Base-by-base conservation (phyloP, 2,113 vertebrate species). In the Rhipidura dahli region DNA sequence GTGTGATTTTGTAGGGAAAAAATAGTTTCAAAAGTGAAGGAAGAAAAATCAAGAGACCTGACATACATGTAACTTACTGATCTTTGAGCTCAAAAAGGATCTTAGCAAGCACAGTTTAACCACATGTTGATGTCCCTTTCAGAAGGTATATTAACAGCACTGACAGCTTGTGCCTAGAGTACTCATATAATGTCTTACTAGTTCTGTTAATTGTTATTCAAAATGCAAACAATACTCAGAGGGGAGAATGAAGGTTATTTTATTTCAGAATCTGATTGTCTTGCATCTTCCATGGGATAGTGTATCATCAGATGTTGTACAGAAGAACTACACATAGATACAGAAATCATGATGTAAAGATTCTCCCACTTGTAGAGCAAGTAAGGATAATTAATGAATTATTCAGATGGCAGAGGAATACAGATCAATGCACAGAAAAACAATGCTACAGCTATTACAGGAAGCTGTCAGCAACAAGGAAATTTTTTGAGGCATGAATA, bases 201-300 rank as follows among this genome's bases (percentile, higher is more conserved):
- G 57, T 79, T 71, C 73, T 94, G 89, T 94, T 96, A 95, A 89
- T 89, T 91, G 87, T 97, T 95, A 93, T 44, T 95, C 64, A 88
- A 94, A 95, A 91, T 77, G 39, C 35, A 70, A 91, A 93, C 47
- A 83, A 44, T 23, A 45, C 23, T 81, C 17, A 3, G 47, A 77
- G 21, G 33, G 33, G 22, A 92, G 40, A 93, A 93, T 83, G 37
- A 92, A 94, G 54, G 66, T 71, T 95, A 77, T 70, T 92, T 89
- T 87, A 82, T 79, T 94, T 77, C 30, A 79, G 45, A 35, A 83
- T 42, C 42, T 63, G 33, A 66, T 57, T 73, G 40, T 65, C 68
- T 56, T 72, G 12, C 19, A 33, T 86, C 15, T 51, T 89, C 33
- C 39, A 65, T 21, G 24, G 45, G 26, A 85, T 6, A 87, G 35